These are phyloP conservation scores for Azemiops feae DNA, from an alignment of 2,113 vertebrate species.

Conservation along the genomic window DNA sequence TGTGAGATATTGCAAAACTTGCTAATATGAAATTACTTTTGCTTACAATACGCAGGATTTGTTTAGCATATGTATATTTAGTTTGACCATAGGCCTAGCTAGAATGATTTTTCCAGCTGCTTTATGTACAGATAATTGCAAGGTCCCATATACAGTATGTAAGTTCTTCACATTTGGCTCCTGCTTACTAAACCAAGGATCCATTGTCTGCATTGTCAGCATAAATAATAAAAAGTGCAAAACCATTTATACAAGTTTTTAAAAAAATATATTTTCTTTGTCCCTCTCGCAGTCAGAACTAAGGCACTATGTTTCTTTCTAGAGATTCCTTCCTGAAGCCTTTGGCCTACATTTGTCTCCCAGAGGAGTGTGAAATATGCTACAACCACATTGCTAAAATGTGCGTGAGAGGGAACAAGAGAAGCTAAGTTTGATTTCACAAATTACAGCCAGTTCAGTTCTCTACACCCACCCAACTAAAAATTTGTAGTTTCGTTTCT, in stretches of 20 bases:
- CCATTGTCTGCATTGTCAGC: fast-evolving
- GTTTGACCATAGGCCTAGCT: not conserved
- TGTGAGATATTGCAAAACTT: not conserved
- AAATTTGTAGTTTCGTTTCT: not conserved
- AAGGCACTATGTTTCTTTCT: conserved; percentile 28
- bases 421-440: conserved; percentile 47
- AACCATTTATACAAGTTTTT: not conserved
- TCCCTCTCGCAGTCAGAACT: conserved; percentile 30
- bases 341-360: conserved; percentile 61
- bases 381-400: conserved; percentile 50
- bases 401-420: conserved; percentile 46
- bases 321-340: conserved; percentile 52
- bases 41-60: not conserved
- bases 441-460: not conserved
- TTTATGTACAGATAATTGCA: not conserved
- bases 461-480: not conserved
- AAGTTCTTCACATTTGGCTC: not conserved
- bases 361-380: conserved; percentile 48
- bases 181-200: conserved; percentile 13
- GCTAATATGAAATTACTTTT: not conserved
- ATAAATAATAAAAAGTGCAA: conserved; percentile 45
- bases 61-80: not conserved
- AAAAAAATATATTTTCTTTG: not conserved
- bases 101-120: not conserved
- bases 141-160: not conserved